These are phyloP conservation scores for Delia radicum DNA, from an alignment of 1,140 invertebrate species.

Conservation along the genomic window DNA sequence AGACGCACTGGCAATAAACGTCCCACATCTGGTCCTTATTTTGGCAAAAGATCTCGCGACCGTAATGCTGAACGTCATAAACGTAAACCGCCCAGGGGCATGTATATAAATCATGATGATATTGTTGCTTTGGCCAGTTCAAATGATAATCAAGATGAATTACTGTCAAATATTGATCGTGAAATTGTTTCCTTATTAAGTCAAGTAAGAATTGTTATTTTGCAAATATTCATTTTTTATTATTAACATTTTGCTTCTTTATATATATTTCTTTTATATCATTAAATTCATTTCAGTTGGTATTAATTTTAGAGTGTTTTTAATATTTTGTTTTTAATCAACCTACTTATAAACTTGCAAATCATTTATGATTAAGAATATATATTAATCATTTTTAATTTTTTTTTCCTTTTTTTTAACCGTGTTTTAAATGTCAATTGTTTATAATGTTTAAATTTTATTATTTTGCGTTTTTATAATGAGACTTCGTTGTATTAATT, in stretches of 20 bases:
- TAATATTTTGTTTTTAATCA: no score
- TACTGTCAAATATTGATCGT: constrained; percentile 87
- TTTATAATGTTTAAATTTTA: no score
- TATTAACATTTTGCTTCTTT: not conserved
- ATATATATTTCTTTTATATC: not conserved
- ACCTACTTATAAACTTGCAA: no score
- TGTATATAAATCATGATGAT: constrained; percentile 97
- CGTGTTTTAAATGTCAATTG: no score
- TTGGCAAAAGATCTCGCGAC: constrained; percentile 54
- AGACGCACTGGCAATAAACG: constrained; percentile 76
- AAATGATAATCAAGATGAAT: constrained; percentile 58
- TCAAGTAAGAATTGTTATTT: constrained; percentile 71
- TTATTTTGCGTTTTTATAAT: no score
- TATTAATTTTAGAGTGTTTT: not conserved
- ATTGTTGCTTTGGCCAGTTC: constrained; percentile 80
- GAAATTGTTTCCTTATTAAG: constrained; percentile 91
- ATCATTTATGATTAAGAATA: no score
- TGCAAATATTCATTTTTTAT: constrained; percentile 10
- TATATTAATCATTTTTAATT: no score
- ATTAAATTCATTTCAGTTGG: not conserved
- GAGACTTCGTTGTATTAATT: no score
- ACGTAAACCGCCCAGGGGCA: constrained; percentile 89
- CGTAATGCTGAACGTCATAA: constrained; percentile 73
- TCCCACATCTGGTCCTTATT: constrained; percentile 68
- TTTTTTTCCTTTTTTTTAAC: no score